phyloP scores from a whole-genome alignment of 1,140 invertebrate species.

The Cephus cinctus region DNA sequence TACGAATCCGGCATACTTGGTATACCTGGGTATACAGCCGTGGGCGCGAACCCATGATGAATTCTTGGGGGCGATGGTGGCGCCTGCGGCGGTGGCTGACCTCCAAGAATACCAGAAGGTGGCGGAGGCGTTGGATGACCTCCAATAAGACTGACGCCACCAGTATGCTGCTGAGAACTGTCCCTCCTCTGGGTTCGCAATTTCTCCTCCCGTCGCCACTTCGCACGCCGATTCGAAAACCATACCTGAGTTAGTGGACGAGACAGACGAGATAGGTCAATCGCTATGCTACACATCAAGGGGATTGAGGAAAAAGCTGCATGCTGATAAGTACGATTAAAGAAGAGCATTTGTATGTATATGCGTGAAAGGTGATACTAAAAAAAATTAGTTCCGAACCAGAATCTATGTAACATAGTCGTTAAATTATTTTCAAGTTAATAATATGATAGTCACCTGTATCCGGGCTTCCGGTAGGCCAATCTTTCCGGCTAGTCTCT shows the following conservation, averaged over 20 bases:
- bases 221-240: slow-evolving; percentile 97
- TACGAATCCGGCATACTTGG: slow-evolving; percentile 64
- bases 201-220: slow-evolving; percentile 98
- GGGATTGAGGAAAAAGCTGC: no score
- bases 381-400: no score
- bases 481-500: slow-evolving; percentile 93
- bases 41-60: slow-evolving; percentile 51
- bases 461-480: slow-evolving; percentile 96
- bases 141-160: slow-evolving; percentile 48
- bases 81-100: slow-evolving; percentile 45
- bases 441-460: slow-evolving; percentile 70
- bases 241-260: slow-evolving; percentile 76
- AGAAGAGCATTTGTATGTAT: no score
- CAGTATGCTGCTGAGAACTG: slow-evolving; percentile 44
- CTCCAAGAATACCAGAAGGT: slow-evolving; percentile 38
- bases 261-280: slow-evolving; percentile 46
- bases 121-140: slow-evolving; percentile 59
- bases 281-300: no score
- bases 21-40: slow-evolving; percentile 51
- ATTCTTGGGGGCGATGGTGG: slow-evolving; percentile 51
- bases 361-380: no score
- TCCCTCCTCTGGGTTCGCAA: slow-evolving; percentile 80
- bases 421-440: no score
- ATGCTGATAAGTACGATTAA: no score
- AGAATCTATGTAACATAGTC: no score